Percentiles rank a stretch among this genome's conserved stretches.
Evolutionary conservation across 2,888 invertebrate genomes (phyloP).

Genomic region (Baccha elongata): DNA sequence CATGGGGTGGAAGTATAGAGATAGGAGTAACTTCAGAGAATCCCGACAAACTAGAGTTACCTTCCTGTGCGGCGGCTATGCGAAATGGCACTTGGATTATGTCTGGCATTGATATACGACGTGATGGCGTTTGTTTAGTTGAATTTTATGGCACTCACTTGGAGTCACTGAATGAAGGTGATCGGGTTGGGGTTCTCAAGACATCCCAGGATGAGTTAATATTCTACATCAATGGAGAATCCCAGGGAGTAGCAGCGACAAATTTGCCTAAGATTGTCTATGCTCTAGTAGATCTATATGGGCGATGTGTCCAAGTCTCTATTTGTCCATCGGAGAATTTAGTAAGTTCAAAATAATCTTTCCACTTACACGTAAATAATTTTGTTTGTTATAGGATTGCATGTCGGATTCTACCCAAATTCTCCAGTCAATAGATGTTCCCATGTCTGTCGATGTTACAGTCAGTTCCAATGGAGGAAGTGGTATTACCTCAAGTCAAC

Average conservation of each 20-base stretch:
- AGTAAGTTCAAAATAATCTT: constrained; percentile 32
- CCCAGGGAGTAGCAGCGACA: constrained; percentile 92
- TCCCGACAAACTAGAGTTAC: constrained; percentile 87
- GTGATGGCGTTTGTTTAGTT: constrained; percentile 91
- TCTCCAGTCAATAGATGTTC: constrained; percentile 81
- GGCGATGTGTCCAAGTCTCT: constrained; percentile 91
- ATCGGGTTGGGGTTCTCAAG: constrained; percentile 92
- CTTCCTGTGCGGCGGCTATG: constrained; percentile 90
- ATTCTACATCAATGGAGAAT: constrained; percentile 94
- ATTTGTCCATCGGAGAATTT: constrained; percentile 77
- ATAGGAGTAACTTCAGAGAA: constrained; percentile 89
- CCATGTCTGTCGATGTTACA: constrained; percentile 80
- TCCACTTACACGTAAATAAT: no score
- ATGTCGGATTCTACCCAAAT: constrained; percentile 75
- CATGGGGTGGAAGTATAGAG: constrained; percentile 90
- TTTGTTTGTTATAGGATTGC: constrained; percentile 74
- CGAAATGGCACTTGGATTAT: constrained; percentile 95
- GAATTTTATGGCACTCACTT: constrained; percentile 94
- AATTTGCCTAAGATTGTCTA: constrained; percentile 89
- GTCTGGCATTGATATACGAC: constrained; percentile 93
- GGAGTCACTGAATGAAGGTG: constrained; percentile 91
- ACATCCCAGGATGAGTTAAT: constrained; percentile 91
- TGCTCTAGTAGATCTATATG: constrained; percentile 92
- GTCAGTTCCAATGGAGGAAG: constrained; percentile 67
- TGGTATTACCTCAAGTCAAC: constrained; percentile 55